Percentiles rank a stretch among this genome's conserved stretches.
phyloP scores from a whole-genome alignment of 2,797 vertebrate genomes.

The Tragelaphus oryx region DNA sequence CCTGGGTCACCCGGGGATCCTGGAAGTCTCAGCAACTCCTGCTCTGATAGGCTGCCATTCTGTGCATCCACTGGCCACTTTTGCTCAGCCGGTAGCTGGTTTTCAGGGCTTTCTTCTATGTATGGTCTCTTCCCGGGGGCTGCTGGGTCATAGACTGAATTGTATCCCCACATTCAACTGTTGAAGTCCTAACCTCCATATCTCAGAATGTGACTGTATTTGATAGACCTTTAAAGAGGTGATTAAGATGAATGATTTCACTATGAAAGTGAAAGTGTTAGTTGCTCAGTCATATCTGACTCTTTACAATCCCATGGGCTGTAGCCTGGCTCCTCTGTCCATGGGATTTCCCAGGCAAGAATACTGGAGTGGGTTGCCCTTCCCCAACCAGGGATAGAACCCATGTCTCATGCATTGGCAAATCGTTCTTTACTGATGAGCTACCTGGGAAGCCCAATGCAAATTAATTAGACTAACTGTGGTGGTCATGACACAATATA shows the following conservation, averaged over 20 bases:
- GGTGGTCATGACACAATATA: not conserved
- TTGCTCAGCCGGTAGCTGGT: not conserved
- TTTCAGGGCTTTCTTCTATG: not conserved
- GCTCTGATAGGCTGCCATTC: not conserved
- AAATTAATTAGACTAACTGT: not conserved
- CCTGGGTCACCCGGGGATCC: not conserved
- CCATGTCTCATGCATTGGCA: not conserved
- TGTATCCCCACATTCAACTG: not conserved
- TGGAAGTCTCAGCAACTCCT: not conserved
- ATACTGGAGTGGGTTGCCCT: not conserved
- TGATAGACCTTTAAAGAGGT: not conserved
- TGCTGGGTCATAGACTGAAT: not conserved
- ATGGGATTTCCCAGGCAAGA: not conserved
- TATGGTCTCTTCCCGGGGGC: not conserved
- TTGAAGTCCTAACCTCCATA: not conserved
- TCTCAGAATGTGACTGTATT: not conserved
- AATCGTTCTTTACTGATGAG: not conserved
- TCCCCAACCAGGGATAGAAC: not conserved
- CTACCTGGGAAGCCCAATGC: not conserved
- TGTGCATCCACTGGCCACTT: rapidly evolving
- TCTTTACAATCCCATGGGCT: not conserved
- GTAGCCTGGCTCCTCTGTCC: not conserved
- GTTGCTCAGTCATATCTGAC: not conserved
- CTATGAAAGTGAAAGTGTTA: not conserved
- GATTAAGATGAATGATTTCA: not conserved